phyloP scores from a whole-genome alignment of 1,140 invertebrate species.

The Drosophila equinoxialis region DNA sequence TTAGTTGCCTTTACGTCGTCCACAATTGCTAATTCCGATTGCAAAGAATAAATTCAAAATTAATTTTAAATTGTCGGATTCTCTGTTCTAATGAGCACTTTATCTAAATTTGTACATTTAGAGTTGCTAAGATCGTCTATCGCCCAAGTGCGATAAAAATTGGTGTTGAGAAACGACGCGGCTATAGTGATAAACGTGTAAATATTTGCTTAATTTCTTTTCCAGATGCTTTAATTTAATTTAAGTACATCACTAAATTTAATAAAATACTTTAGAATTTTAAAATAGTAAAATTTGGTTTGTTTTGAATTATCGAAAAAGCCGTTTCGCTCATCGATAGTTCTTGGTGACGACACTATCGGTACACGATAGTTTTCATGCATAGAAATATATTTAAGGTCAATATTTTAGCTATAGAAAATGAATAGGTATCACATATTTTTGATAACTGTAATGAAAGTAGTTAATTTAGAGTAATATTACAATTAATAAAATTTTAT shows the following conservation, averaged over 20 bases:
- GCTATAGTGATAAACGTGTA: not conserved
- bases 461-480: no score
- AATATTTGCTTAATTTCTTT: not conserved
- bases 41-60: conserved; percentile 47
- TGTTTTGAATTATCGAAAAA: not conserved
- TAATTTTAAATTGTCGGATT: conserved; percentile 54
- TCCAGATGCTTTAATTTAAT: not conserved
- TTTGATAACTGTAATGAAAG: no score
- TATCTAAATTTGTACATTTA: conserved; percentile 31
- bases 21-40: conserved; percentile 15
- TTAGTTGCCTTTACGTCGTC: conserved; percentile 10
- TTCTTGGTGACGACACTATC: not conserved
- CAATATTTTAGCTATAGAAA: no score
- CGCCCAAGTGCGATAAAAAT: conserved; percentile 22
- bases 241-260: not conserved
- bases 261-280: not conserved
- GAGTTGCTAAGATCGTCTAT: not conserved
- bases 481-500: no score
- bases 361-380: not conserved
- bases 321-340: not conserved
- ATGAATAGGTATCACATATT: no score
- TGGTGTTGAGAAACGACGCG: not conserved
- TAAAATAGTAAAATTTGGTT: no score
- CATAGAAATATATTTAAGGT: no score
- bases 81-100: conserved; percentile 35